Evolutionary conservation across 2,797 vertebrate genomes (phyloP).

Genomic region (Pelobates cultripes): DNA sequence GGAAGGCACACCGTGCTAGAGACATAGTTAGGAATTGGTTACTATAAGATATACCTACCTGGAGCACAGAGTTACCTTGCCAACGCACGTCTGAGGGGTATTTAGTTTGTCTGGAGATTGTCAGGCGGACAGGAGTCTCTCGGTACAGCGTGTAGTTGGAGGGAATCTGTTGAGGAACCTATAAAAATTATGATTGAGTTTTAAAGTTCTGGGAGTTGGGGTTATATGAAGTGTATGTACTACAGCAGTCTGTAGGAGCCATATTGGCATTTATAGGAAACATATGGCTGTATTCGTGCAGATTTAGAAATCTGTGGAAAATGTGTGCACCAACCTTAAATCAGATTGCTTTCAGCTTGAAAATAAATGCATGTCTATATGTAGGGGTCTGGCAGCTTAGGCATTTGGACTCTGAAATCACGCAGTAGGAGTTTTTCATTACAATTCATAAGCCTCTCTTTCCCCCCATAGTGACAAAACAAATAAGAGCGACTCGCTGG

Average conservation of each 20-base stretch:
- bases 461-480: slow-evolving; percentile 23
- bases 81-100: too few species aligned
- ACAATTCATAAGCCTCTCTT: background rate
- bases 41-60: too few species aligned
- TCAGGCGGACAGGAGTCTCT: too few species aligned
- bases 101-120: too few species aligned
- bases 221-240: background rate
- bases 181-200: too few species aligned
- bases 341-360: background rate
- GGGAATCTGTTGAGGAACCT: background rate
- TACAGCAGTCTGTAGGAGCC: background rate
- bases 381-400: background rate
- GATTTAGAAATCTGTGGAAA: background rate
- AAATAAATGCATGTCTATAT: background rate
- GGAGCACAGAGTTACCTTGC: too few species aligned
- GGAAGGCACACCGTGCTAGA: too few species aligned
- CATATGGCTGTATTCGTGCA: background rate
- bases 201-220: too few species aligned
- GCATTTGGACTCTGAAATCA: too few species aligned
- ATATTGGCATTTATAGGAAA: background rate
- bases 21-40: too few species aligned
- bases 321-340: background rate
- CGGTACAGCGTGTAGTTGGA: background rate
- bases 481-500: background rate
- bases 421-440: too few species aligned